These are phyloP conservation scores for Herpetotheres cachinnans DNA, from an alignment of 2,113 vertebrate species.

Conservation along the genomic window DNA sequence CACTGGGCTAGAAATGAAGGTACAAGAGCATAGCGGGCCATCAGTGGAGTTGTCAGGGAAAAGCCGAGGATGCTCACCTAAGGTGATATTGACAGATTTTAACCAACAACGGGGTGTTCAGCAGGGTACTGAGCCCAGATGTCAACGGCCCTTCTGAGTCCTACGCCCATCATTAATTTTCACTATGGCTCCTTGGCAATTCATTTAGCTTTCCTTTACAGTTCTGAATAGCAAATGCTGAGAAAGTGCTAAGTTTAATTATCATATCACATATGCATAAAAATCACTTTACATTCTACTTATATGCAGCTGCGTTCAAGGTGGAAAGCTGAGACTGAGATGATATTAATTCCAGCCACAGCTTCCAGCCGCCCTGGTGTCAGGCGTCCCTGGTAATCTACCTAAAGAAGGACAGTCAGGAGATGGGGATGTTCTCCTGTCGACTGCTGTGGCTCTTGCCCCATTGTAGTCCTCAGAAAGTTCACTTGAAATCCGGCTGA, in stretches of 20 bases:
- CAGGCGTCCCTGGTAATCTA: background rate
- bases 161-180: background rate
- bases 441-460: background rate
- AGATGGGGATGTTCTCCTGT: background rate
- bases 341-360: background rate
- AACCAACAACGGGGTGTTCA: background rate
- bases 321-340: background rate
- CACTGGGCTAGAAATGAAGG: background rate
- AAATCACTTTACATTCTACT: background rate
- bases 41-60: background rate
- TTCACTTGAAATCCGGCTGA: background rate
- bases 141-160: background rate
- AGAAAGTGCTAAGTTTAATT: constrained; percentile 6
- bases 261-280: background rate
- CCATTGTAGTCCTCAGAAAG: background rate
- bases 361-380: background rate
- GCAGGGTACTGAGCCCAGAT: background rate
- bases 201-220: background rate
- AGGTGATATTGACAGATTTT: background rate
- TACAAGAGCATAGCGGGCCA: background rate
- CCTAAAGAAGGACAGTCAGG: background rate
- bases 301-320: background rate
- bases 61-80: background rate
- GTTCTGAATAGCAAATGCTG: background rate
- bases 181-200: background rate